Percentiles rank a stretch among this genome's conserved stretches.
phyloP scores from a whole-genome alignment of 1,140 invertebrate genomes.

The Helicorthomorpha holstii region DNA sequence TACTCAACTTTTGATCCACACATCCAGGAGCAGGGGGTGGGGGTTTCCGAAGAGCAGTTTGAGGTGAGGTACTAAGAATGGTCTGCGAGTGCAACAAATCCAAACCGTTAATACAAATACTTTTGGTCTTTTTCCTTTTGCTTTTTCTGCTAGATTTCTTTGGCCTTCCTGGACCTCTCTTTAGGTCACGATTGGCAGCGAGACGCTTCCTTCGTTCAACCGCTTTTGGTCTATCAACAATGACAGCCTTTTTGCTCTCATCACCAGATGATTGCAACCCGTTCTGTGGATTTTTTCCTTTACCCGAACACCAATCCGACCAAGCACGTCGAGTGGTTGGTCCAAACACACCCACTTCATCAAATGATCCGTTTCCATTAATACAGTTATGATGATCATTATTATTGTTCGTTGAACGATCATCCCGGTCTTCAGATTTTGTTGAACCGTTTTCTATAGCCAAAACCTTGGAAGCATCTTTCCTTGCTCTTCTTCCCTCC shows the following conservation, averaged over 20 bases:
- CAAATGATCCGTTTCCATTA: slow-evolving; percentile 18
- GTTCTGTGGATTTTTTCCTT: slow-evolving; percentile 26
- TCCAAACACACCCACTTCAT: slow-evolving; percentile 29
- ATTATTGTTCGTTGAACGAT: slow-evolving; percentile 10
- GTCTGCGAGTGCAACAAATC: slow-evolving; percentile 81
- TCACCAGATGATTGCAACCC: background rate
- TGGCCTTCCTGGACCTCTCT: slow-evolving; percentile 28
- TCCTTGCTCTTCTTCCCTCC: slow-evolving; percentile 20
- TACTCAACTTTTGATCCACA: slow-evolving; percentile 72
- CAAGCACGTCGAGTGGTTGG: slow-evolving; percentile 53
- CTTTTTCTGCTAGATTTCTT: slow-evolving; percentile 24
- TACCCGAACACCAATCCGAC: slow-evolving; percentile 44
- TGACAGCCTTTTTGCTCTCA: background rate
- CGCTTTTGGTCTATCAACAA: background rate
- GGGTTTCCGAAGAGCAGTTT: slow-evolving; percentile 13
- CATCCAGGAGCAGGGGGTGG: slow-evolving; percentile 64
- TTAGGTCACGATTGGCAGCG: background rate
- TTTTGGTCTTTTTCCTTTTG: slow-evolving; percentile 35
- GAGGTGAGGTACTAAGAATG: slow-evolving; percentile 58
- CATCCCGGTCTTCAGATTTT: slow-evolving; percentile 17
- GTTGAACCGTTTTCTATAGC: slow-evolving; percentile 21
- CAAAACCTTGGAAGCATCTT: slow-evolving; percentile 24
- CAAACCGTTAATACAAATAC: slow-evolving; percentile 58
- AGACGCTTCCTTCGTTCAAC: background rate
- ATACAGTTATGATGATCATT: slow-evolving; percentile 15